These are phyloP conservation scores for Hesperia comma DNA, from an alignment of 2,888 invertebrate genomes.

Conservation along the genomic window DNA sequence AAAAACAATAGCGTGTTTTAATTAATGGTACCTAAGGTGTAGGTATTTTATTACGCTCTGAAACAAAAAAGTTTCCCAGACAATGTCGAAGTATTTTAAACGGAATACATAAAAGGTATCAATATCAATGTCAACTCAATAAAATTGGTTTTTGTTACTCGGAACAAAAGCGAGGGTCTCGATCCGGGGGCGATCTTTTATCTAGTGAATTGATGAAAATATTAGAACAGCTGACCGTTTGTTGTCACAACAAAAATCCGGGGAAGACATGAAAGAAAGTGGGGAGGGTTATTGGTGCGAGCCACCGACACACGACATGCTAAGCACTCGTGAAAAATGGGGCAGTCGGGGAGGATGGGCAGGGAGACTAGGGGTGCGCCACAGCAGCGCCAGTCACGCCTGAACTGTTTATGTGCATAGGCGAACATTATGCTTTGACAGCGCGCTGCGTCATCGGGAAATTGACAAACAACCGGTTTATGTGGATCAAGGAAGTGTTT, in stretches of 20 bases:
- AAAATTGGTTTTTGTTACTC: constrained; percentile 8
- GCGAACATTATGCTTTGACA: constrained; percentile 67
- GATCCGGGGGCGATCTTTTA: constrained; percentile 4
- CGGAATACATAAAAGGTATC: constrained; percentile 13
- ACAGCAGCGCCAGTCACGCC: constrained; percentile 54
- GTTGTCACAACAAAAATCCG: constrained; percentile 67
- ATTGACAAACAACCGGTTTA: constrained; percentile 72
- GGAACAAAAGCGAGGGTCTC: constrained; percentile 3
- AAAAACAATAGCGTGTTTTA: constrained; percentile 14
- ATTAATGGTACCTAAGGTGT: constrained; percentile 9
- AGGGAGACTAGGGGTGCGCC: constrained; percentile 44
- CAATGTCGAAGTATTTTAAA: constrained; percentile 14
- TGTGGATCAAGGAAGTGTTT: constrained; percentile 43
- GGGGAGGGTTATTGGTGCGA: constrained; percentile 52
- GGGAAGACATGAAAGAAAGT: constrained; percentile 63
- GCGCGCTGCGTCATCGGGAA: constrained; percentile 71
- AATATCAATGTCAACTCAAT: constrained; percentile 2
- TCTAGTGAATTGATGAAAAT: constrained; percentile 37
- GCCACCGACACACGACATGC: constrained; percentile 57
- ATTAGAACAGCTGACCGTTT: constrained; percentile 66
- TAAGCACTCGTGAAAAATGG: constrained; percentile 72
- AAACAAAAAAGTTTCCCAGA: constrained; percentile 12
- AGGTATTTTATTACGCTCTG: constrained; percentile 14
- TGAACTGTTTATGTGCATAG: constrained; percentile 74
- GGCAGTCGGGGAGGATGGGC: constrained; percentile 52